A percentile compares a stretch with the other conserved stretches of the same genome.
Conservation (phyloP, 2,888 invertebrate genomes). For the Clistopyga incitator region DNA sequence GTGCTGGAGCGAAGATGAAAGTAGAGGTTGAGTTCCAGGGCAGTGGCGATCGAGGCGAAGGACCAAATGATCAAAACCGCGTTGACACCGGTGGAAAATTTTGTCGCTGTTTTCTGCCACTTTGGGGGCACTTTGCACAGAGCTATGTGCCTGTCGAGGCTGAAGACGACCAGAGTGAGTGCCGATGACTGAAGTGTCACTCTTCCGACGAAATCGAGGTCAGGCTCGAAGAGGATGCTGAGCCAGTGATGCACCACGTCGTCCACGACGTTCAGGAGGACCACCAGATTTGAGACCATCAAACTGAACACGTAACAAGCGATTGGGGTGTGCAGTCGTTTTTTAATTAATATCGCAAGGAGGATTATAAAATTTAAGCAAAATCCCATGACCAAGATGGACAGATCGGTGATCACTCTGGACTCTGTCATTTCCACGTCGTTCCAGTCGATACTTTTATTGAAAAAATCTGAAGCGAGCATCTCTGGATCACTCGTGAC, state of each 20-base stretch:
- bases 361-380: conserved; percentile 66
- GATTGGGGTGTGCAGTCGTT: conserved; percentile 68
- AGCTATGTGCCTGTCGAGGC: conserved; percentile 74
- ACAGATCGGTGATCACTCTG: conserved; percentile 60
- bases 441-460: conserved; percentile 58
- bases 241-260: conserved; percentile 72
- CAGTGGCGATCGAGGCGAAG: conserved; percentile 71
- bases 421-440: conserved; percentile 26
- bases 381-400: conserved; percentile 61
- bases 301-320: conserved; percentile 76
- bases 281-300: conserved; percentile 74
- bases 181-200: conserved; percentile 76
- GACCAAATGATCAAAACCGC: conserved; percentile 74
- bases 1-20: conserved; percentile 62
- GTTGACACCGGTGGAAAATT: conserved; percentile 69
- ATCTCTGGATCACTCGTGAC: conserved; percentile 35
- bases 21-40: conserved; percentile 76
- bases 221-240: conserved; percentile 68
- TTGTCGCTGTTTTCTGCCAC: conserved; percentile 63
- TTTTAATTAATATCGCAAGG: conserved; percentile 59
- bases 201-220: conserved; percentile 76
- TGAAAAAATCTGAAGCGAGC: conserved; percentile 51
- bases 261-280: conserved; percentile 73
- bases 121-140: conserved; percentile 66
- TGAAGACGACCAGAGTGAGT: conserved; percentile 74